phyloP scores from a whole-genome alignment of 2,113 vertebrate species.

The Oxyura jamaicensis region DNA sequence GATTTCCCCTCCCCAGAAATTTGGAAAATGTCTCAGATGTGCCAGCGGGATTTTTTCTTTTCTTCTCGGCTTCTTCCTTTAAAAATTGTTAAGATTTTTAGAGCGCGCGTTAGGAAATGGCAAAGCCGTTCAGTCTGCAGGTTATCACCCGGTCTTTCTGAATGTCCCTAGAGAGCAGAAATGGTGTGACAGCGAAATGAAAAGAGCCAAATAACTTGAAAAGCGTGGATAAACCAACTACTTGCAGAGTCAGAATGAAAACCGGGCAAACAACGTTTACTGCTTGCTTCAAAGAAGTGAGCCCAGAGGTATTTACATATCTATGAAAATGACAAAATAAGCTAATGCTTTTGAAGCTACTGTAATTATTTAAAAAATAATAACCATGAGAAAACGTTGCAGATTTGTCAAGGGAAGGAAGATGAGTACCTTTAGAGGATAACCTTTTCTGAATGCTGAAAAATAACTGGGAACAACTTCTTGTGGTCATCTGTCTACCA shows the following conservation, averaged over 20 bases:
- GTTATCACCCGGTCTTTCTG: background rate
- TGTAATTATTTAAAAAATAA: background rate
- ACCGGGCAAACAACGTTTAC: background rate
- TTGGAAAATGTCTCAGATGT: background rate
- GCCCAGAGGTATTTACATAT: background rate
- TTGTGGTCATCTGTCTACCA: background rate
- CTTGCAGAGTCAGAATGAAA: background rate
- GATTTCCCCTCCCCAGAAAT: background rate
- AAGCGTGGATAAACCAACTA: background rate
- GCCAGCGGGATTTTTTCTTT: background rate
- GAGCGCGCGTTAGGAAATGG: background rate
- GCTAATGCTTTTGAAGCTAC: background rate
- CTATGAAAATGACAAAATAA: background rate
- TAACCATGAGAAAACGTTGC: background rate
- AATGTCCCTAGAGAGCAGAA: constrained; percentile 39
- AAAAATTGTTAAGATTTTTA: background rate
- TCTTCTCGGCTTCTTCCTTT: background rate
- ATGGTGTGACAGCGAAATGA: background rate
- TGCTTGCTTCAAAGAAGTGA: background rate
- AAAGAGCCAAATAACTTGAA: background rate
- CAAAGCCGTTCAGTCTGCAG: background rate
- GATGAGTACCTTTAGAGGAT: background rate
- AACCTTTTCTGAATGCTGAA: background rate
- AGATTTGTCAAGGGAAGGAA: background rate
- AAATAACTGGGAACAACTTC: background rate